Base-by-base conservation (phyloP, 2,888 invertebrate species). In the Meta bourneti region DNA sequence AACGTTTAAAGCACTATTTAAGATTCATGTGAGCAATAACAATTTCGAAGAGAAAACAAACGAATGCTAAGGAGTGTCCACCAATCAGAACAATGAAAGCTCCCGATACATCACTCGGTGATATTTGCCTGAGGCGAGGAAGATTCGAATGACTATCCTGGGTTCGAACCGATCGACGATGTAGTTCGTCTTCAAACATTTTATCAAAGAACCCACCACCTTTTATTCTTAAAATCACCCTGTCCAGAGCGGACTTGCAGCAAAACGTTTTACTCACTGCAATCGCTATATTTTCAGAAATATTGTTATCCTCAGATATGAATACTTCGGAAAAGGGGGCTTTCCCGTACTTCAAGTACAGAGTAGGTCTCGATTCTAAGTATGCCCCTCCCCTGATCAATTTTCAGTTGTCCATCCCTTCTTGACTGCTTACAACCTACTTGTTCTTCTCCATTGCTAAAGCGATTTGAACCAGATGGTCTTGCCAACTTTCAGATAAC, bases 211-310 rank as follows among this genome's bases (percentile, higher is more conserved):
- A 9, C 5, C 82, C 82, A 9, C 49, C 82, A 8, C 52, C 13
- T 7, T n/a, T 49, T 6, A 51, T 49, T 19, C 51, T 83, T 8
- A 51, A 20, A 9, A 83, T 19, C 4, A 83, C 13, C 8, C 16
- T 9, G n/a, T 83, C 49, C 82, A 83, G n/a, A 16, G 2, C 51
- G 16, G 9, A 6, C n/a, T 83, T 83, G 51, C 82, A 83, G 51
- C 82, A 83, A 13, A 83, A 83, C 13, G 16, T 51, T 48, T 72
- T 83, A 11, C 82, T 83, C 52, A 83, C 11, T n/a, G 82, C 82
- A n/a, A 83, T 51, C 9, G 48, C 82, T 9, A 72, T 19, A 13
- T 72, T n/a, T 16, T 19, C 11, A 11, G 8, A 51, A 51, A 7
- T 6, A 11, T 5, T n/a, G 70, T 52, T 13, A 9, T 20, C 19